Conservation (phyloP, 2,113 vertebrate genomes). For the Ammodytes marinus region DNA sequence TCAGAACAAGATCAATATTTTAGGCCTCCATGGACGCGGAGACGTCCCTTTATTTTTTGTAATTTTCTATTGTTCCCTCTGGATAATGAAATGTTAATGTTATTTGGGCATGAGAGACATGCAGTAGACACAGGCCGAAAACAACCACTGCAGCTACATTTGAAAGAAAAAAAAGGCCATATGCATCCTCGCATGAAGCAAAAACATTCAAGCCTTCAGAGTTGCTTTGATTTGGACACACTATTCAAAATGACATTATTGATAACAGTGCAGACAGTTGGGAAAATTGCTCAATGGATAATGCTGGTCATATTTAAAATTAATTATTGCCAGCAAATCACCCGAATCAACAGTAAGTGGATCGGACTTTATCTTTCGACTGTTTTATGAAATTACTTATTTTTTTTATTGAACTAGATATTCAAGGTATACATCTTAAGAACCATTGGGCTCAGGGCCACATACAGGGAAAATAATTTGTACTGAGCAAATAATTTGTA, state of each 20-base stretch:
- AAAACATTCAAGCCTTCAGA: conserved; percentile 2
- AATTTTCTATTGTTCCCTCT: conserved; percentile 76
- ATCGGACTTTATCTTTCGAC: background rate
- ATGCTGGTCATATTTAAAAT: background rate
- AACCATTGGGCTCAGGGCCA: background rate
- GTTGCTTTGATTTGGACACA: conserved; percentile 5
- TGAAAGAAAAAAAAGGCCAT: conserved; percentile 15
- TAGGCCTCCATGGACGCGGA: conserved; percentile 56
- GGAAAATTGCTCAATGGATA: background rate
- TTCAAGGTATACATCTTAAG: background rate
- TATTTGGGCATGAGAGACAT: conserved; percentile 54
- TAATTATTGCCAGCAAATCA: background rate
- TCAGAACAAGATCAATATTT: conserved; percentile 83
- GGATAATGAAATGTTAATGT: conserved; percentile 83
- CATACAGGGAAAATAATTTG: too few relatives aligned
- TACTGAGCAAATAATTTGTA: background rate
- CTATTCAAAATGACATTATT: conserved; percentile 1
- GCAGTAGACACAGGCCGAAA: conserved; percentile 53
- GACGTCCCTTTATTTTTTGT: conserved; percentile 58
- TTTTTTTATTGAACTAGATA: background rate
- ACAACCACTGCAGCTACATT: conserved; percentile 34
- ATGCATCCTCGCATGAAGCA: conserved; percentile 1
- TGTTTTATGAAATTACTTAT: background rate
- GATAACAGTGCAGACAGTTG: background rate
- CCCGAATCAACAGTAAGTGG: background rate